A percentile compares a stretch with the other conserved stretches of the same genome.
Conservation (phyloP, 2,888 invertebrate genomes). For the Cerceris rybyensis region DNA sequence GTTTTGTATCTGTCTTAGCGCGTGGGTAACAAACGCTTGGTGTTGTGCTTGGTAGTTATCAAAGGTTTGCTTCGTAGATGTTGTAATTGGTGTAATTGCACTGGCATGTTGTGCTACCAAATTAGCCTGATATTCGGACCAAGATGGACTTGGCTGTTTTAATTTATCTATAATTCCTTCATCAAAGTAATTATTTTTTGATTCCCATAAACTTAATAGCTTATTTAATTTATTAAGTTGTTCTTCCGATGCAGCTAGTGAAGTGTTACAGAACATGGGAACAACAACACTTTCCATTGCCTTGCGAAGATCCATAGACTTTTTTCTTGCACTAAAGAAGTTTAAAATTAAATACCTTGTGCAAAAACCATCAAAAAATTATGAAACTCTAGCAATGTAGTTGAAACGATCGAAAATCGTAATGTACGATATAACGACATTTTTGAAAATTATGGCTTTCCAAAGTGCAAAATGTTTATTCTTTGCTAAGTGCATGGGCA, state of each 20-base stretch:
- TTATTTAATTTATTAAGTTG: conserved; percentile 96
- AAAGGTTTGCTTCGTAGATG: conserved; percentile 92
- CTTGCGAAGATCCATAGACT: conserved; percentile 95
- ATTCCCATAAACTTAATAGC: conserved; percentile 97
- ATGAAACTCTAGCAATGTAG: conserved; percentile 23
- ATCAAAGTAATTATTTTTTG: conserved; percentile 95
- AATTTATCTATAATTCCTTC: conserved; percentile 92
- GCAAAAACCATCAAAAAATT: conserved; percentile 2
- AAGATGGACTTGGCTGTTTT: conserved; percentile 93
- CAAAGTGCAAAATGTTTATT: conserved; percentile 9
- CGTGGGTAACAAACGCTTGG: conserved; percentile 96
- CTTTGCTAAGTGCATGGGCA: conserved; percentile 13
- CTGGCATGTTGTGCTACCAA: conserved; percentile 91
- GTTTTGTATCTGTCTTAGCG: conserved; percentile 93
- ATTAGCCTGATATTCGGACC: conserved; percentile 94
- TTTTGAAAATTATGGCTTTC: not conserved
- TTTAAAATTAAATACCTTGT: conserved; percentile 77
- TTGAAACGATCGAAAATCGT: conserved; percentile 4
- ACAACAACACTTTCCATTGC: conserved; percentile 97
- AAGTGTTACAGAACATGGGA: conserved; percentile 98
- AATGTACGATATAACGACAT: not conserved
- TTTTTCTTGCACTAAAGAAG: conserved; percentile 94
- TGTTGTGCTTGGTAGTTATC: conserved; percentile 96
- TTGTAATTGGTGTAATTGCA: conserved; percentile 89
- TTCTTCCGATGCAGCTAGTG: conserved; percentile 91